Base-by-base conservation (phyloP, 2,113 vertebrate species). In the Malurus melanocephalus region DNA sequence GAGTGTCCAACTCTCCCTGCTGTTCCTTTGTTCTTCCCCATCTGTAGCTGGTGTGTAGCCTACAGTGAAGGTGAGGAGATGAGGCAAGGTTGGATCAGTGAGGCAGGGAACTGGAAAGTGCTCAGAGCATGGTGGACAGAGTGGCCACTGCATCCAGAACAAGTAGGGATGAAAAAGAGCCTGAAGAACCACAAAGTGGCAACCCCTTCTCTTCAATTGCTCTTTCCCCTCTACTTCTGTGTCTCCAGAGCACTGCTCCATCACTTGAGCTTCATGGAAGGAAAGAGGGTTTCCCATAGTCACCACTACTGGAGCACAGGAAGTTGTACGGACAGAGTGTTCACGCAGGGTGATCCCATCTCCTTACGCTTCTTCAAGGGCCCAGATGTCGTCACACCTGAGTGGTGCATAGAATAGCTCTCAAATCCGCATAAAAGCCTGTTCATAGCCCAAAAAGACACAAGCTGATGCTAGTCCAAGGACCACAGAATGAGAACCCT, bases 231-330 rank as follows among this genome's bases (percentile, higher is more conserved):
- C 40, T 42, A 7, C 33, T 52, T 75, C 59, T 46, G 2, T 21
- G 16, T 51, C 11, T 71, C 28, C 53, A 69, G 56, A 61, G 6
- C 8, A 1, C 24, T 61, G 71, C 17, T 60, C 38, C 56, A 65
- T 55, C 81, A 26, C 32, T 73, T 38, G 20, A 59, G 15, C 28
- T 27, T 20, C n/a, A n/a, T n/a, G n/a, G n/a, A n/a, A n/a, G n/a
- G 57, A 68, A 52, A 1, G 10, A 32, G 46, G 0, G 0, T 45
- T 76, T n/a, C 28, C 27, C 10, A 1, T 4, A 22, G 11, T 73
- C 68, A 68, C 17, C n/a, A 15, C 28, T 42, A 4, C 7, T 9
- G 30, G 7, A 33, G 24, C 30, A 42, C 53, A 86, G 33, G 23
- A 48, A 77, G 48, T 6, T 32, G 15, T 13, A 24, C 11, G 8